Base-by-base conservation (phyloP, 2,113 vertebrate species). In the Amblyornis subalaris region DNA sequence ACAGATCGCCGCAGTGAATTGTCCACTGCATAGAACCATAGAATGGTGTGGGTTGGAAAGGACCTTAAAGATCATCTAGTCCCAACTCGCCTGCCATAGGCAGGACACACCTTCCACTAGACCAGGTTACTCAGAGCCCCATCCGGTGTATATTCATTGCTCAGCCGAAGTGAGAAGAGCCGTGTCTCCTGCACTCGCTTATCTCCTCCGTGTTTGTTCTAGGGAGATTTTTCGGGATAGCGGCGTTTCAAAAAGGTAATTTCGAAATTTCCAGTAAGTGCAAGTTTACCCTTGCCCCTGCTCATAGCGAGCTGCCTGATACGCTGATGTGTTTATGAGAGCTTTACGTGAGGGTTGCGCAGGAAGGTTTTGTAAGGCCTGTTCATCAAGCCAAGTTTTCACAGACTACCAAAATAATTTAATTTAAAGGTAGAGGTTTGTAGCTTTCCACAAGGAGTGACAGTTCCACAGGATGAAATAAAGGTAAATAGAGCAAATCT, bases 321-420 rank as follows among this genome's bases (percentile, higher is more conserved):
- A 4, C 6, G 2, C 29, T 13, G 60, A 17, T 31, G 47, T 11
- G 53, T 61, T 71, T 69, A 58, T 6, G 48, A 6, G 3, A 22
- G 8, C 31, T 48, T 38, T 19, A 5, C 0, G 0, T 1, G 40
- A 38, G 40, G 17, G 69, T 61, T 69, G 4, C 2, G 0, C 65
- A 36, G 85, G 25, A 38, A 19, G 22, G 26, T 47, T 72, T 83
- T 13, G 61, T 65, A 29, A 81, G 42, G 35, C 26, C 28, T 8
- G 23, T 17, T 62, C 61, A 16, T 31, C 23, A 12, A 25, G 45
- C 33, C 44, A 24, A 5, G 26, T 67, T 71, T 36, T 78, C 44
- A 14, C 3, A 45, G 38, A 3, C 57, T 19, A 55, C 12, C 11
- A 22, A 13, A 78, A 26, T 31, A 18, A 29, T 62, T 72, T 8